Conservation (phyloP, 2,888 invertebrate genomes). For the Dicycla oo region DNA sequence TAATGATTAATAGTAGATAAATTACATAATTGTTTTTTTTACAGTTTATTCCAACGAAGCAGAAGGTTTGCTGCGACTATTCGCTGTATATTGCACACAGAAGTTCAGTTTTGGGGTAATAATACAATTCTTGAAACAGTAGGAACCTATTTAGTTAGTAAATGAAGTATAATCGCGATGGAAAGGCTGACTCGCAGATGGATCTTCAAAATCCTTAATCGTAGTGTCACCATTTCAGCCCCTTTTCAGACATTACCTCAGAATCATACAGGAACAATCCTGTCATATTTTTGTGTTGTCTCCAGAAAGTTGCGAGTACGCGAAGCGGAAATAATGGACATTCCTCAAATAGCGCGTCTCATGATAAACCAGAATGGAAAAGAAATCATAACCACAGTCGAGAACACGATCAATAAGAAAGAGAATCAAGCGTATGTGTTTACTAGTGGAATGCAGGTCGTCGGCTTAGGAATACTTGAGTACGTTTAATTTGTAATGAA, state of each 20-base stretch:
- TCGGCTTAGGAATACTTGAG: slow-evolving; percentile 84
- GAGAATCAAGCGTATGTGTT: slow-evolving; percentile 77
- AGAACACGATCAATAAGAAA: slow-evolving; percentile 73
- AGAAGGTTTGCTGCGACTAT: slow-evolving; percentile 71
- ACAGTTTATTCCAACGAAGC: slow-evolving; percentile 81
- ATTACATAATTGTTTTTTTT: not conserved
- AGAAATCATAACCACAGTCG: slow-evolving; percentile 79
- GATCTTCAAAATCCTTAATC: not conserved
- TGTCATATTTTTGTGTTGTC: slow-evolving; percentile 13
- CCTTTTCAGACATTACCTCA: not conserved
- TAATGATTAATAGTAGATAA: not conserved
- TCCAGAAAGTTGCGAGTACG: slow-evolving; percentile 83
- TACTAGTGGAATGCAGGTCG: slow-evolving; percentile 74
- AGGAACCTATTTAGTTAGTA: not conserved
- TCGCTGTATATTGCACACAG: slow-evolving; percentile 81
- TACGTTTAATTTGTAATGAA: slow-evolving; percentile 64
- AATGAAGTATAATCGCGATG: not conserved
- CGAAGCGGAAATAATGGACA: slow-evolving; percentile 80
- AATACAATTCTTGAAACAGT: slow-evolving; percentile 1
- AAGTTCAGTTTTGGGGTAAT: slow-evolving; percentile 80
- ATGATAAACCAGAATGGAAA: slow-evolving; percentile 76
- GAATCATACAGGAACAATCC: not conserved
- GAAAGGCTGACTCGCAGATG: not conserved
- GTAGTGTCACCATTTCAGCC: not conserved
- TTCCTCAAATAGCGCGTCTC: slow-evolving; percentile 79